These are phyloP conservation scores for Terebella lapidaria DNA, from an alignment of 2,888 invertebrate genomes.

Conservation along the genomic window DNA sequence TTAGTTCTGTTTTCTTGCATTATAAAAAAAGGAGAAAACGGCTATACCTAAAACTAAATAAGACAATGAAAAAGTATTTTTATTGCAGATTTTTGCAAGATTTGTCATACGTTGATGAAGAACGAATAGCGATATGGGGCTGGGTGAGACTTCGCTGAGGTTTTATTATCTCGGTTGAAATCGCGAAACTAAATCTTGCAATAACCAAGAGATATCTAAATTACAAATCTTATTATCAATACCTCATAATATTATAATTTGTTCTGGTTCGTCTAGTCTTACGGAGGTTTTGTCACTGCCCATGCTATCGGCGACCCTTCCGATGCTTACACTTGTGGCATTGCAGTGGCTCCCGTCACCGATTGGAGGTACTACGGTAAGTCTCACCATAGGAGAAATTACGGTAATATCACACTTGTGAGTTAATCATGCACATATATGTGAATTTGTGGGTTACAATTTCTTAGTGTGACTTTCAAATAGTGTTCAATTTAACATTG, in stretches of 20 bases:
- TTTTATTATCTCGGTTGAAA: too few relatives aligned
- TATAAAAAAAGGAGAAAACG: too few relatives aligned
- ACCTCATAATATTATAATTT: too few relatives aligned
- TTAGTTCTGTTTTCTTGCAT: too few relatives aligned
- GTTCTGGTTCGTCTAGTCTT: slow-evolving; percentile 59
- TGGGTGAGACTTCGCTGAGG: slow-evolving; percentile 59
- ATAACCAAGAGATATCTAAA: too few relatives aligned
- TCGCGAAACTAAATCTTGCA: too few relatives aligned
- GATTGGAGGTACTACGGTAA: slow-evolving; percentile 89
- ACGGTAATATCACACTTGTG: too few relatives aligned
- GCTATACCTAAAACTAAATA: too few relatives aligned
- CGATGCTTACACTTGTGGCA: slow-evolving; percentile 85
- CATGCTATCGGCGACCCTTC: slow-evolving; percentile 73
- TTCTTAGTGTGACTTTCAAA: not conserved
- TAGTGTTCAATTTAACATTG: not conserved
- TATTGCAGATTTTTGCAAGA: slow-evolving; percentile 13
- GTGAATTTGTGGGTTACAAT: not conserved
- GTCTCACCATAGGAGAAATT: not conserved
- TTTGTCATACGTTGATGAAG: slow-evolving; percentile 19
- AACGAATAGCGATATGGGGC: slow-evolving; percentile 76
- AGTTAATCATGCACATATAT: too few relatives aligned
- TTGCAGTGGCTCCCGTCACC: slow-evolving; percentile 90
- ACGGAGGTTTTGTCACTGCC: slow-evolving; percentile 89
- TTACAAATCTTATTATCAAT: too few relatives aligned
- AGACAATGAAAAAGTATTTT: not conserved